These are phyloP conservation scores for Actinia tenebrosa DNA, from an alignment of 64 coral and sea anemone genomes.

Conservation along the genomic window DNA sequence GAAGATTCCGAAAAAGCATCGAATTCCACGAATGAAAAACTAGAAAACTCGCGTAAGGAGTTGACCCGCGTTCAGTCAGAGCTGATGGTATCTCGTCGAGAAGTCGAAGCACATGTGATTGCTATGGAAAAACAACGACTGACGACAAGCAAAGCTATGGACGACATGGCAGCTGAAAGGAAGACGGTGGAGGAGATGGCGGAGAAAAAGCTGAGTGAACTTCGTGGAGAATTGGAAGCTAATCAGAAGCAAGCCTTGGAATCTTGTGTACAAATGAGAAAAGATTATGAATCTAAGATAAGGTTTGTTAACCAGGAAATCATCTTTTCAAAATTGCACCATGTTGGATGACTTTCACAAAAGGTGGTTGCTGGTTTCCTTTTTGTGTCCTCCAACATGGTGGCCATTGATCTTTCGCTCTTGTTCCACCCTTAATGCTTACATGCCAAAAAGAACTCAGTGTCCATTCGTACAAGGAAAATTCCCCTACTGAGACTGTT, in stretches of 20 bases:
- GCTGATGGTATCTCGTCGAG: conserved; percentile 6
- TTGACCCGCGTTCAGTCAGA: conserved; percentile 7
- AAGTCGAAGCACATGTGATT: conserved; percentile 14
- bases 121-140: conserved; percentile 26
- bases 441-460: too few relatives aligned
- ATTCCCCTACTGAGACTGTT: too few relatives aligned
- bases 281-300: conserved; percentile 9
- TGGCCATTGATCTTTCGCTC: too few relatives aligned
- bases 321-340: too few relatives aligned
- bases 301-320: background rate
- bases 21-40: background rate
- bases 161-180: conserved; percentile 15
- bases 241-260: conserved; percentile 7
- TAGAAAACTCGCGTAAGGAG: background rate
- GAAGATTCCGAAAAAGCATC: background rate
- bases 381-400: too few relatives aligned
- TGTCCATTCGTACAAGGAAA: too few relatives aligned
- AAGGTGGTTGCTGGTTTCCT: too few relatives aligned
- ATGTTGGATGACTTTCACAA: too few relatives aligned
- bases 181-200: background rate
- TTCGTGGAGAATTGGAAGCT: conserved; percentile 7
- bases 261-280: background rate
- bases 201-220: background rate
- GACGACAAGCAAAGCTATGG: conserved; percentile 19
- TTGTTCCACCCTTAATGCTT: too few relatives aligned